Evolutionary conservation across 2,888 invertebrate species (phyloP), one percentile per base, ranked within the genome.

Genomic region (Capitulum mitella): DNA sequence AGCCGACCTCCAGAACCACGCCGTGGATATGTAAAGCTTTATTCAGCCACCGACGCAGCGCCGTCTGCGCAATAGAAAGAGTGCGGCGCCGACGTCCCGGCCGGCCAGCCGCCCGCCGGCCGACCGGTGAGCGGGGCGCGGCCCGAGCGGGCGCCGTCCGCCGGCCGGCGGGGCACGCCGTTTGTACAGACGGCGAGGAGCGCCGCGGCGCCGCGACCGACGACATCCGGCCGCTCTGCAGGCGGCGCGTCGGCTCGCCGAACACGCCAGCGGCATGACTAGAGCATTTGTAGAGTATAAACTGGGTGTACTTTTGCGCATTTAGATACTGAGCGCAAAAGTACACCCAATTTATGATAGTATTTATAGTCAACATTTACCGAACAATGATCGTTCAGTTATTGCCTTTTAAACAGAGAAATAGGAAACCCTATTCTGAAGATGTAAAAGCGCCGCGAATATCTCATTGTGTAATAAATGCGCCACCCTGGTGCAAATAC

Each of bases 11-110:
- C n/a, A n/a, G n/a, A n/a, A n/a, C n/a, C n/a, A n/a, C 54, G 26
- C 8, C 29, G 64, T 64, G 64, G 70, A 70, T 70, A 70, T 70
- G 70, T 70, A 70, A 70, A 70, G 70, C 70, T 70, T 29, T 70
- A 70, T 70, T 70, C 40, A 70, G 70, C 40, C 70, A 40, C 70
- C 34, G 40, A 40, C 70, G 40, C 37, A 40, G 37, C 70, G 26
- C 26, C 70, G 10, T 22, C 8, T 40, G 26, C 8, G 29, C 19
- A 40, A 29, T 29, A 70, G 37, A 70, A 70, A 70, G 70, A 40
- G 70, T 40, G 43, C 26, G 70, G 64, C 64, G 37, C 32, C 29
- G 10, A 12, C 29, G 32, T 3, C 34, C 64, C 29, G 58, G 29
- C n/a, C 58, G n/a, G 58, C 29, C 10, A 22, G 51, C 3, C 51